A percentile compares a stretch with the other conserved stretches of the same genome.
phyloP scores from a whole-genome alignment of 2,113 vertebrate genomes.

The Aegotheles bennettii region DNA sequence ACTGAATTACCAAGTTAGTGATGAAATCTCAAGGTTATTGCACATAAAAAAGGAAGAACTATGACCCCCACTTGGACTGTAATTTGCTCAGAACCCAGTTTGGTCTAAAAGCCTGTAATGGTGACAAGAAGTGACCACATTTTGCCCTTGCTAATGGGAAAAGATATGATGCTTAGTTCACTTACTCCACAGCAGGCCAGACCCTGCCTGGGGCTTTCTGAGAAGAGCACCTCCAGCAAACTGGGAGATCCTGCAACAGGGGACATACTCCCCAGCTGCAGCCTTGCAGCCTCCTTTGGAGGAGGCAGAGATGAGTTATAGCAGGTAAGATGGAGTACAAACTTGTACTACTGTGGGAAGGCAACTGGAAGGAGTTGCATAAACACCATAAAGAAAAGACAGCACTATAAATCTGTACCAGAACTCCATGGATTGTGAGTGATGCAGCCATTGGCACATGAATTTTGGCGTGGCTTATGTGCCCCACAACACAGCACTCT shows the following conservation, averaged over 20 bases:
- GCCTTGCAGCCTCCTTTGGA: neutral
- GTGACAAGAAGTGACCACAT: neutral
- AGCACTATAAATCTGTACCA: neutral
- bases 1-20: neutral
- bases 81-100: neutral
- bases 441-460: neutral
- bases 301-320: neutral
- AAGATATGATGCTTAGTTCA: accelerated
- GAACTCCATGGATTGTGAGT: neutral
- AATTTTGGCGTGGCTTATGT: neutral
- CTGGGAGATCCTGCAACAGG: neutral
- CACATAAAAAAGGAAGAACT: neutral
- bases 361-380: neutral
- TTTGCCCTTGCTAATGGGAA: neutral
- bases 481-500: neutral
- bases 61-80: neutral
- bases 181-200: neutral
- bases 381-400: neutral
- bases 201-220: neutral
- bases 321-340: neutral
- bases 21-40: conserved; percentile 1
- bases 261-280: neutral
- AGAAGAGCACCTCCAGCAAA: neutral
- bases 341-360: neutral
- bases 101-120: neutral